These are phyloP conservation scores for Enteromius viviparus DNA, from an alignment of 2,797 vertebrate species.

Conservation along the genomic window DNA sequence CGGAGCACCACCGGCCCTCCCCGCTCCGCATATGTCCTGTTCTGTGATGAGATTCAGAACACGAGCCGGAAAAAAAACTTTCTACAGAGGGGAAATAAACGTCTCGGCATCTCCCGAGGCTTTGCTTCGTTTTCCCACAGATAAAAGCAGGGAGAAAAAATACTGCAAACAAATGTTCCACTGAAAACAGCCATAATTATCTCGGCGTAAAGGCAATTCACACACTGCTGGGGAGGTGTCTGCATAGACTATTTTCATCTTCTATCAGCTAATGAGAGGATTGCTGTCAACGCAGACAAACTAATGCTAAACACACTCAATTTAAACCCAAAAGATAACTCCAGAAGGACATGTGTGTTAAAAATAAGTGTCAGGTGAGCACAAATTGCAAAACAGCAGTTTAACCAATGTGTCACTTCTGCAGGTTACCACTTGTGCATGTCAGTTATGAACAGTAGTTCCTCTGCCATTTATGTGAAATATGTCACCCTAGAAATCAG, in stretches of 20 bases:
- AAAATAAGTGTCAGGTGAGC: conserved; percentile 41
- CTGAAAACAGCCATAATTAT: conserved; percentile 57
- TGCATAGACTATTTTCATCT: conserved; percentile 56
- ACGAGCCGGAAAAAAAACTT: conserved; percentile 47
- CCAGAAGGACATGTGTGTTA: conserved; percentile 2
- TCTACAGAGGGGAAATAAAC: conserved; percentile 53
- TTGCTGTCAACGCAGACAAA: conserved; percentile 47
- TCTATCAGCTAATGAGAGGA: conserved; percentile 58
- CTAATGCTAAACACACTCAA: conserved; percentile 35
- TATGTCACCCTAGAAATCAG: neutral
- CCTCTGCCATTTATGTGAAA: conserved; percentile 22
- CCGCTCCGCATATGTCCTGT: conserved; percentile 30
- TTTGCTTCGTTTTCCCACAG: conserved; percentile 52
- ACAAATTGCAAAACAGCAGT: conserved; percentile 18
- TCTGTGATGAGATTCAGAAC: conserved; percentile 23
- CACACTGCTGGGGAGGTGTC: conserved; percentile 30
- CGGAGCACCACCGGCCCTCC: conserved; percentile 18
- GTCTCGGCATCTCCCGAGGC: conserved; percentile 50
- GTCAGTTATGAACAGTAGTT: neutral
- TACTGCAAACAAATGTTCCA: conserved; percentile 52
- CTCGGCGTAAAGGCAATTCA: conserved; percentile 47
- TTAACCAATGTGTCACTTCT: conserved; percentile 12
- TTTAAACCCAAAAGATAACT: conserved; percentile 19
- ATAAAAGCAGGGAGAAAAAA: conserved; percentile 44
- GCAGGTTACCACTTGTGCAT: neutral